phyloP scores from a whole-genome alignment of 2,797 vertebrate genomes.

The Paguma larvata region DNA sequence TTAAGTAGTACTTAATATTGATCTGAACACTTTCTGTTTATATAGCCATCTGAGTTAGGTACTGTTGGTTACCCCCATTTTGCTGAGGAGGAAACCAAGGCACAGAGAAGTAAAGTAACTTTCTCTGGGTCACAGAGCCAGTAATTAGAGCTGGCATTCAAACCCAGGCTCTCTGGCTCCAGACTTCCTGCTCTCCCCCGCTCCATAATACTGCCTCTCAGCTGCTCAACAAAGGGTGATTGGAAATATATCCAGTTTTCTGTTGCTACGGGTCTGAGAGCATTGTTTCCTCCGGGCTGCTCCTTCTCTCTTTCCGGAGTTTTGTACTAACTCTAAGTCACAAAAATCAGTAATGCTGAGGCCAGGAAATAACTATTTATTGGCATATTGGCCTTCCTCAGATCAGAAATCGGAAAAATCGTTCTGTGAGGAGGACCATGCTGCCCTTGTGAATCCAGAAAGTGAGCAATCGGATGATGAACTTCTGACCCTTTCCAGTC shows the following conservation, averaged over 20 bases:
- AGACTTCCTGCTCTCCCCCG: background rate
- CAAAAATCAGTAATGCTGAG: background rate
- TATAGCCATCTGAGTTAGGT: background rate
- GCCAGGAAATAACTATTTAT: background rate
- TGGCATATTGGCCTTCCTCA: slow-evolving; percentile 68
- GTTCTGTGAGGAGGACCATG: slow-evolving; percentile 91
- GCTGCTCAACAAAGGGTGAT: background rate
- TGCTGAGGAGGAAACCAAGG: background rate
- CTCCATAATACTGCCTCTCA: background rate
- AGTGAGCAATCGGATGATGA: slow-evolving; percentile 98
- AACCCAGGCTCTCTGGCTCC: background rate
- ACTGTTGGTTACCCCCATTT: background rate
- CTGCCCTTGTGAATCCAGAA: slow-evolving; percentile 94
- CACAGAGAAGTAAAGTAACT: background rate
- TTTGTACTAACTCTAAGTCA: background rate
- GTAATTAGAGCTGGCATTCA: background rate
- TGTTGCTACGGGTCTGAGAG: background rate
- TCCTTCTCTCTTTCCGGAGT: background rate
- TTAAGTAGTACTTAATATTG: background rate
- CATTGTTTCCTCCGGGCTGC: background rate
- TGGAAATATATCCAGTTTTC: background rate
- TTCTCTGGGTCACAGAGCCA: background rate
- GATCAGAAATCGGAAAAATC: slow-evolving; percentile 92
- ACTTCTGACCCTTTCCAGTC: slow-evolving; percentile 98
- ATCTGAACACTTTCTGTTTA: background rate